These are phyloP conservation scores for Apis dorsata DNA, from an alignment of 1,140 invertebrate species.

Conservation along the genomic window DNA sequence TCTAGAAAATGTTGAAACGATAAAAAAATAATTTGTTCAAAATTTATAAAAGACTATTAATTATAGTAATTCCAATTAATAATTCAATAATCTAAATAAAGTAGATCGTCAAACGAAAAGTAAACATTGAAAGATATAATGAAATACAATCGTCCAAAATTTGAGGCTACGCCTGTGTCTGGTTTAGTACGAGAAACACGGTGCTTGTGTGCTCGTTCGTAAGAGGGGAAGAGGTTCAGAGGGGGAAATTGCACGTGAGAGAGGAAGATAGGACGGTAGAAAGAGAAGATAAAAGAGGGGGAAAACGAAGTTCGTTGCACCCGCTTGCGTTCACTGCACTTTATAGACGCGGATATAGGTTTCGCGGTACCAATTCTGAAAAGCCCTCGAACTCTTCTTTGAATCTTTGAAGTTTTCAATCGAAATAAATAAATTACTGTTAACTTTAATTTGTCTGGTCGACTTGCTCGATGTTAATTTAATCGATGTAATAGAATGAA, in stretches of 20 bases:
- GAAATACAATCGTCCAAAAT: slow-evolving; percentile 3
- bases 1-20: not conserved
- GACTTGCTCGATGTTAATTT: not conserved
- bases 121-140: not conserved
- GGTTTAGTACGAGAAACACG: slow-evolving; percentile 58
- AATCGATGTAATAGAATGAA: not conserved
- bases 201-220: slow-evolving; percentile 26
- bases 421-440: slow-evolving; percentile 2
- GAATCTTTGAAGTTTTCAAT: slow-evolving; percentile 11
- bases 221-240: slow-evolving; percentile 47
- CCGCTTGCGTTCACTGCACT: slow-evolving; percentile 75
- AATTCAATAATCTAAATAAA: no score
- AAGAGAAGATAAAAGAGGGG: slow-evolving; percentile 38
- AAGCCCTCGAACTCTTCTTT: slow-evolving; percentile 44
- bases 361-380: slow-evolving; percentile 67
- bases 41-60: not conserved
- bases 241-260: slow-evolving; percentile 29
- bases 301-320: slow-evolving; percentile 75
- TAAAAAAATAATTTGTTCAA: not conserved
- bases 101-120: not conserved
- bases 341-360: slow-evolving; percentile 71
- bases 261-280: slow-evolving; percentile 47
- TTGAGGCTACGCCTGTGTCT: slow-evolving; percentile 32
- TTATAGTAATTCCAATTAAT: not conserved
- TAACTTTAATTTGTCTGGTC: not conserved